phyloP scores from a whole-genome alignment of 2,888 invertebrate species.

The Acleris sparsana region DNA sequence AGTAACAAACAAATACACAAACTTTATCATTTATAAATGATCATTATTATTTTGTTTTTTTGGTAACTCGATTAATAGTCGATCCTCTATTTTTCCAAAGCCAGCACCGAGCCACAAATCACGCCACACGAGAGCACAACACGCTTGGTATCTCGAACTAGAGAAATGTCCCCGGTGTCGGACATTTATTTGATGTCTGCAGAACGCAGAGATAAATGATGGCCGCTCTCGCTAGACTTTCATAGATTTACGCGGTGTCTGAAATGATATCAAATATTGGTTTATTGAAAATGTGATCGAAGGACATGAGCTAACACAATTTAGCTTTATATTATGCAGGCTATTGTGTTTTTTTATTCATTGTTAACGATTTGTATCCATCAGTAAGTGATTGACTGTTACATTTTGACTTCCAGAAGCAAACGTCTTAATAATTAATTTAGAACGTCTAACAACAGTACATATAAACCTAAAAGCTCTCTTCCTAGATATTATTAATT shows the following conservation, averaged over 20 bases:
- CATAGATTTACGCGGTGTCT: slow-evolving; percentile 38
- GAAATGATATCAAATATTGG: slow-evolving; percentile 22
- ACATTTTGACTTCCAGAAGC: too few species aligned
- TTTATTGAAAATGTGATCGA: background rate
- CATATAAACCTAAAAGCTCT: too few species aligned
- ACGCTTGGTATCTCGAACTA: slow-evolving; percentile 44
- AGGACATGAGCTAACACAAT: too few species aligned
- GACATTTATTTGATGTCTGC: slow-evolving; percentile 68
- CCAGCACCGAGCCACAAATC: slow-evolving; percentile 43
- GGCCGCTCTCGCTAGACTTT: slow-evolving; percentile 39
- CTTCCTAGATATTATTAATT: too few species aligned
- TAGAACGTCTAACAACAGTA: too few species aligned
- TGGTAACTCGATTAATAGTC: slow-evolving; percentile 3
- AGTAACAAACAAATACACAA: too few species aligned
- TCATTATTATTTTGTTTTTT: background rate
- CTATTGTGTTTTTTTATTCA: too few species aligned
- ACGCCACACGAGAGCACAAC: slow-evolving; percentile 33
- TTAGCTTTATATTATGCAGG: too few species aligned
- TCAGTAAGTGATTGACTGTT: too few species aligned
- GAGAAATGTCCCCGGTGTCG: slow-evolving; percentile 53
- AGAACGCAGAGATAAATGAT: slow-evolving; percentile 56
- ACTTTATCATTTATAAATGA: too few species aligned
- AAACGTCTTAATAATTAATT: too few species aligned
- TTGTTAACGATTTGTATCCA: too few species aligned
- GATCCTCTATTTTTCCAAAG: slow-evolving; percentile 26